Conservation (phyloP, 2,888 invertebrate species). For the Pseudanteris insignis region DNA sequence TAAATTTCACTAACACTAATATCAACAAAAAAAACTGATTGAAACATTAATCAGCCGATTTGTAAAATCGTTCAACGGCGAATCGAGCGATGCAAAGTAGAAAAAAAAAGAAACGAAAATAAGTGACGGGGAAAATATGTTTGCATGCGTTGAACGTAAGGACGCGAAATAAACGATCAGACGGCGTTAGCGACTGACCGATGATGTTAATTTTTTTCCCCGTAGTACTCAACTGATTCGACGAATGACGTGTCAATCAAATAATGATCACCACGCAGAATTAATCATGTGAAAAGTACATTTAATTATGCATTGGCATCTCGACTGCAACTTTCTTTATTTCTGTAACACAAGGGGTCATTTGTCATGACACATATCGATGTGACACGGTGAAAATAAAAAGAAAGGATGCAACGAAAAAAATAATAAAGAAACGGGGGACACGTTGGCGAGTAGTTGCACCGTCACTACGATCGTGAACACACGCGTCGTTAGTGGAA, state of each 20-base stretch:
- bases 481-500: slow-evolving; percentile 4
- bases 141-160: too few species aligned
- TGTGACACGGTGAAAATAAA: slow-evolving; percentile 13
- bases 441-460: slow-evolving; percentile 21
- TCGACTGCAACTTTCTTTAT: slow-evolving; percentile 11
- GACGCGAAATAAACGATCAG: too few species aligned
- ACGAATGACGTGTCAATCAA: slow-evolving; percentile 20
- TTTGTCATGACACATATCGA: slow-evolving; percentile 30
- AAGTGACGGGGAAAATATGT: too few species aligned
- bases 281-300: slow-evolving; percentile 13
- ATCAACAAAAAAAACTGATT: too few species aligned
- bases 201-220: too few species aligned
- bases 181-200: too few species aligned
- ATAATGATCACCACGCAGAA: slow-evolving; percentile 8
- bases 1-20: too few species aligned
- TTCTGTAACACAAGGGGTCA: slow-evolving; percentile 16
- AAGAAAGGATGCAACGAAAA: slow-evolving; percentile 19
- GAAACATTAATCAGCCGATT: too few species aligned
- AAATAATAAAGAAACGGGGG: slow-evolving; percentile 3
- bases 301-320: slow-evolving; percentile 18
- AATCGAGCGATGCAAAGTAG: too few species aligned
- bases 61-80: too few species aligned
- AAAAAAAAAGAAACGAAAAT: too few species aligned
- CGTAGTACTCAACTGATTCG: too few species aligned
- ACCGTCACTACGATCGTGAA: slow-evolving; percentile 37